Conservation (phyloP, 1,140 invertebrate species). For the Goniozus legneri region DNA sequence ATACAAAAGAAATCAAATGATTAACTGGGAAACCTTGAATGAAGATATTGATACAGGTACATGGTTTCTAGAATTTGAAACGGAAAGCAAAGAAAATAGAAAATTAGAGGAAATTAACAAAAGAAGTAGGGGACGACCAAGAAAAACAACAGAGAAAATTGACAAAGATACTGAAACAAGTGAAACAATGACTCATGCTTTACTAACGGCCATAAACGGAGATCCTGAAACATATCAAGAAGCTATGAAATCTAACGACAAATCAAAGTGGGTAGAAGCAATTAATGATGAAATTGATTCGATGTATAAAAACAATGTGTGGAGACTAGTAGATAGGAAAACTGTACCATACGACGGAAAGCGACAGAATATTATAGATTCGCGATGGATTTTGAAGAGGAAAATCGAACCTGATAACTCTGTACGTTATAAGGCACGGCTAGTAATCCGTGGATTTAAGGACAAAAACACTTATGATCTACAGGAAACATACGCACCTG, state of each 20-base stretch:
- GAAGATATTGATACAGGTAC: not conserved
- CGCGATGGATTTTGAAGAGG: slow-evolving; percentile 13
- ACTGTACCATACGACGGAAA: too few species aligned
- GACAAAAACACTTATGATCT: slow-evolving; percentile 41
- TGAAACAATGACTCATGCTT: not conserved
- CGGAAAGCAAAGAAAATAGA: too few species aligned
- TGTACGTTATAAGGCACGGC: slow-evolving; percentile 40
- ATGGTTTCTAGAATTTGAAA: slow-evolving; percentile 3
- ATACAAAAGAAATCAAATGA: not conserved
- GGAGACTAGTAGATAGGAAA: slow-evolving; percentile 40
- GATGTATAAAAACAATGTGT: slow-evolving; percentile 39
- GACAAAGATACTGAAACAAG: not conserved
- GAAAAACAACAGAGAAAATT: not conserved
- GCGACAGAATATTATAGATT: slow-evolving; percentile 34
- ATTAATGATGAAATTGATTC: slow-evolving; percentile 42
- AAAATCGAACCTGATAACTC: slow-evolving; percentile 27
- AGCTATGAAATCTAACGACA: slow-evolving; percentile 33
- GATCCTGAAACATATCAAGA: slow-evolving; percentile 23
- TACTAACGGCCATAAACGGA: slow-evolving; percentile 1
- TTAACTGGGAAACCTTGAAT: not conserved
- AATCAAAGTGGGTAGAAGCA: slow-evolving; percentile 35
- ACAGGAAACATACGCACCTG: slow-evolving; percentile 26
- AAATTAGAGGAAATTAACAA: too few species aligned
- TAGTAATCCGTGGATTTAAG: slow-evolving; percentile 45
- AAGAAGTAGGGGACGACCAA: too few species aligned